phyloP scores from a whole-genome alignment of 2,888 invertebrate species.

The Mesorhabditis belari region DNA sequence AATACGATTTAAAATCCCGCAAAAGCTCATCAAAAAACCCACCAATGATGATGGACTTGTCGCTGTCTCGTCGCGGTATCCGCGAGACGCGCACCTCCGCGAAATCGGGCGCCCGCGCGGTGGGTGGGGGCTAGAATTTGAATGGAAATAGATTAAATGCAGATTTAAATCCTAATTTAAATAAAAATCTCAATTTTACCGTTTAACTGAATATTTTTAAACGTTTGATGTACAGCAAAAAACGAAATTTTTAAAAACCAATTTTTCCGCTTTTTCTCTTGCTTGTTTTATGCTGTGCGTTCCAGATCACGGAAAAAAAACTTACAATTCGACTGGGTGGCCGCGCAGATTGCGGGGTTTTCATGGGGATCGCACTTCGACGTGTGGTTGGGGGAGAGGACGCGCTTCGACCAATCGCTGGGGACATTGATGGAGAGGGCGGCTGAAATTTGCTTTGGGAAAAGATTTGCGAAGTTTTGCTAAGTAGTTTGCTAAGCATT shows the following conservation, averaged over 20 bases:
- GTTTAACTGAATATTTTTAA: no score
- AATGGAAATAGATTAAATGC: neutral
- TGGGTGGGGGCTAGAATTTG: conserved; percentile 3
- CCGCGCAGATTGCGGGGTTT: neutral
- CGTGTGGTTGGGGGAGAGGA: neutral
- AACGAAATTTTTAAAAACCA: no score
- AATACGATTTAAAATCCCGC: no score
- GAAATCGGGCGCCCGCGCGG: conserved; percentile 25
- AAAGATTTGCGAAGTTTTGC: neutral
- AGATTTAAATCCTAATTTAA: no score
- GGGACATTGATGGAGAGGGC: no score
- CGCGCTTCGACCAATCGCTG: no score
- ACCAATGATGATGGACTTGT: conserved; percentile 16
- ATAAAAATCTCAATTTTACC: no score
- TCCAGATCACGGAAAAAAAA: neutral
- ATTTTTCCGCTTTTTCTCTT: no score
- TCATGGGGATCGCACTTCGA: neutral
- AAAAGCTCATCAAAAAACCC: neutral
- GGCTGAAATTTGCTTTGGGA: no score
- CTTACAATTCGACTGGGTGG: neutral
- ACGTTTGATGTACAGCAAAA: no score
- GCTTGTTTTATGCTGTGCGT: no score
- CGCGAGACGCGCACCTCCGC: conserved; percentile 31
- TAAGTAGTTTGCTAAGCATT: neutral
- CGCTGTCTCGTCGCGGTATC: conserved; percentile 32